Evolutionary conservation across 64 coral and sea anemone species (phyloP).

Genomic region (Catalaphyllia jardinei): DNA sequence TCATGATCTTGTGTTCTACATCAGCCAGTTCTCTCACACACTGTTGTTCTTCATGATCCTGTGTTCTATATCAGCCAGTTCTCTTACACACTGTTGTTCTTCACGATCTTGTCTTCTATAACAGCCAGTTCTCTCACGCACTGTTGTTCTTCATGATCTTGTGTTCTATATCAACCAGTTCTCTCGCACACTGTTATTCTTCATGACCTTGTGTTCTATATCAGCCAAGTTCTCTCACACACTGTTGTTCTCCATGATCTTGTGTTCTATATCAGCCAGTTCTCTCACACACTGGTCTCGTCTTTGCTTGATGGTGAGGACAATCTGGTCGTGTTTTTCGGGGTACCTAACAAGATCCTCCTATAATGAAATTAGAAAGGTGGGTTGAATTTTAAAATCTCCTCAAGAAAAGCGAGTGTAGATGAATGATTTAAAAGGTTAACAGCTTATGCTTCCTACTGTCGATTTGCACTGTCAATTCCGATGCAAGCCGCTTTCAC

Average conservation of each 20-base stretch:
- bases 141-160: conserved; percentile 16
- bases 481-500: no score
- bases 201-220: conserved; percentile 30
- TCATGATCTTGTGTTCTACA: no score
- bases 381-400: no score
- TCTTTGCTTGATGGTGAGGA: conserved; percentile 38
- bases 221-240: conserved; percentile 21
- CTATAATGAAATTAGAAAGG: conserved; percentile 11
- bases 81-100: not conserved
- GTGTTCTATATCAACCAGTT: conserved; percentile 52
- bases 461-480: no score
- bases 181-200: conserved; percentile 56
- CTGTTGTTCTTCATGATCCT: conserved; percentile 15
- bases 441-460: no score
- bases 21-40: no score
- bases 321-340: conserved; percentile 45
- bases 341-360: conserved; percentile 69
- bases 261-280: conserved; percentile 53
- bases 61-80: not conserved
- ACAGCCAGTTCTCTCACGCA: no score
- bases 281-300: conserved; percentile 75
- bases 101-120: conserved; percentile 39
- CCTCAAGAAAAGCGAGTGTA: no score
- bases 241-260: conserved; percentile 13
- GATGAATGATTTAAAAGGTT: no score